These are phyloP conservation scores for Orchestes rusci DNA, from an alignment of 2,888 invertebrate genomes.

Conservation along the genomic window DNA sequence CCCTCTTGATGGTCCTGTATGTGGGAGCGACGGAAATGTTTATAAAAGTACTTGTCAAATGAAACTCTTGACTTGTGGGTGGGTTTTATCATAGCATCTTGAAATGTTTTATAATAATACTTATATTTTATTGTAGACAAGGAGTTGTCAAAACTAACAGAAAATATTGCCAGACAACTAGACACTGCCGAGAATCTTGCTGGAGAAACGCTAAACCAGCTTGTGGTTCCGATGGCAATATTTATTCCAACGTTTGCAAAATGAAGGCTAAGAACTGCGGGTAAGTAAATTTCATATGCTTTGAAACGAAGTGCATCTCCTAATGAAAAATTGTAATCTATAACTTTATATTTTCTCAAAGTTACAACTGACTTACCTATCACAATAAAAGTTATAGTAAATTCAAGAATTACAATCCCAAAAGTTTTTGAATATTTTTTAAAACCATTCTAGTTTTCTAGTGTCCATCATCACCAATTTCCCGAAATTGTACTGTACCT, in stretches of 20 bases:
- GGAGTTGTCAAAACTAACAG: constrained; percentile 80
- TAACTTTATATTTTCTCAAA: no score
- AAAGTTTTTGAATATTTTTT: no score
- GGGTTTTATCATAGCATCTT: constrained; percentile 35
- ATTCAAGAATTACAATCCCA: no score
- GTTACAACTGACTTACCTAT: no score
- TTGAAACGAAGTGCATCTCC: no score
- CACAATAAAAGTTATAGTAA: no score
- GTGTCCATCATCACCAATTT: no score
- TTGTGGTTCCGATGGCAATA: constrained; percentile 82
- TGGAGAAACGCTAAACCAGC: constrained; percentile 85
- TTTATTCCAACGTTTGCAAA: constrained; percentile 83
- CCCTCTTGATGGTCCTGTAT: constrained; percentile 82
- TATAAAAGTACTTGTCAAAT: constrained; percentile 91
- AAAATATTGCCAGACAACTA: constrained; percentile 85
- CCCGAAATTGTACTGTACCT: no score
- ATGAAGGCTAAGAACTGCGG: constrained; percentile 92
- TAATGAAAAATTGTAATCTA: no score
- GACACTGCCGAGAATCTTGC: constrained; percentile 85
- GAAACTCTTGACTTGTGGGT: constrained; percentile 86
- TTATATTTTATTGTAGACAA: constrained; percentile 51
- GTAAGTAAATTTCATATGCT: no score
- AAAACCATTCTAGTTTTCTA: no score
- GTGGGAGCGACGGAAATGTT: constrained; percentile 87
- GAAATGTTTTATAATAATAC: neutral